Base-by-base conservation (phyloP, 2,888 invertebrate genomes). In the Sarcophaga caerulescens region DNA sequence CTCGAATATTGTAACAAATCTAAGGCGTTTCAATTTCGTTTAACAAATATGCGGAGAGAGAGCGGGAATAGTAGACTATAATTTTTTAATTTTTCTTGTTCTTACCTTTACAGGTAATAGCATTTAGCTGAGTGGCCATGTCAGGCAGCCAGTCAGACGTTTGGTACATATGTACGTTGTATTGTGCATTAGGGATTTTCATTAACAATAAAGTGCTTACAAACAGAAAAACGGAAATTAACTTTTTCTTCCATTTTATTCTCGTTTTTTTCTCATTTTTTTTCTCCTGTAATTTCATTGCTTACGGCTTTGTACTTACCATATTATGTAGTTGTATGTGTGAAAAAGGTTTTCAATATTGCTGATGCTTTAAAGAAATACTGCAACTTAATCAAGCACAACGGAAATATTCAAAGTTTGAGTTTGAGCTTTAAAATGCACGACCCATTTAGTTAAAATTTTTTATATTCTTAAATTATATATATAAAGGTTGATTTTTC, bases 141-240 rank as follows among this genome's bases (percentile, higher is more conserved):
- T 52, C 17, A 14, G 52, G 14, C 4, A 14, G 52, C 0, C 52
- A 52, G 52, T 52, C 52, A 3, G 52, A 4, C 52, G 5, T 12
- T 52, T 17, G 12, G 52, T 52, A 0, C 4, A 0, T 52, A 12
- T 17, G 17, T 52, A 52, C 14, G 17, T 52, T 14, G 35, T 35
- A 35, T 35, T 66, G 66, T 74, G 11, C 35, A 19, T 25, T 77
- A n/a, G 74, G 77, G 74, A 66, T 76, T 65, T 85, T 74, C 69
- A 63, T 81, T 81, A 68, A 62, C 62, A 81, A 68, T 59, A 69
- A 85, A 81, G 45, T 76, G 71, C 81, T 81, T 73, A 59, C 21
- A 57, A 47, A 21, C 23, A 59, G 68, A 77, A 57, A 66, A 78
- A 62, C 81, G 81, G 81, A 85, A 81, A 81, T 81, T 77, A 77